Percentiles rank a stretch among this genome's conserved stretches.
These are phyloP conservation scores for Helogale parvula DNA, from an alignment of 2,113 vertebrate genomes.

Conservation along the genomic window DNA sequence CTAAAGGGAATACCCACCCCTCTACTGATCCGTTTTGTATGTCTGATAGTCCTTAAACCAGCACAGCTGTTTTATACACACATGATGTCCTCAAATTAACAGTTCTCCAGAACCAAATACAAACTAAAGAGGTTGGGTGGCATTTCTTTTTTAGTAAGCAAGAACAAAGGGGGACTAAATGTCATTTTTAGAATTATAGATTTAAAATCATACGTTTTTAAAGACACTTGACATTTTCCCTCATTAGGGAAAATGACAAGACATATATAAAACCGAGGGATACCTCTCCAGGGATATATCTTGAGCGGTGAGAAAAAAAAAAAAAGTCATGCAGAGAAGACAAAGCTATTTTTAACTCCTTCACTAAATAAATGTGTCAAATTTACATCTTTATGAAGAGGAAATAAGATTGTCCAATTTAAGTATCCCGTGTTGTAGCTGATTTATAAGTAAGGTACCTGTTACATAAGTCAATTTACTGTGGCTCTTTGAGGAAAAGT, in stretches of 20 bases:
- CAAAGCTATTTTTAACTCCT: not conserved
- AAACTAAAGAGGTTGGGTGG: not conserved
- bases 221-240: slow-evolving; percentile 3
- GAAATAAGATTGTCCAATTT: not conserved
- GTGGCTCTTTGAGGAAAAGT: not conserved
- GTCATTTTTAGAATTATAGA: slow-evolving; percentile 18
- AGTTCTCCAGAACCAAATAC: not conserved
- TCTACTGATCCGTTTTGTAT: not conserved
- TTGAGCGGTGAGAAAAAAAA: not conserved
- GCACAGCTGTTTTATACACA: not conserved
- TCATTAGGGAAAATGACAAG: not conserved
- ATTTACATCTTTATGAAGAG: not conserved
- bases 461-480: not conserved
- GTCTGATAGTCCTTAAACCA: slow-evolving; percentile 25
- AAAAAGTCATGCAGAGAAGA: not conserved
- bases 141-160: slow-evolving; percentile 2
- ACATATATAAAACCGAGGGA: not conserved
- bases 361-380: not conserved
- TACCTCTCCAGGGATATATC: not conserved
- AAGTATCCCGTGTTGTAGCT: slow-evolving; percentile 1
- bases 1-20: not conserved
- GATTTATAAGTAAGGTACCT: not conserved
- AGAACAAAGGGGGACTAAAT: not conserved
- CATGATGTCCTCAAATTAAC: not conserved
- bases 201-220: not conserved